phyloP scores from a whole-genome alignment of 2,113 vertebrate species.

The Edolisoma coerulescens region DNA sequence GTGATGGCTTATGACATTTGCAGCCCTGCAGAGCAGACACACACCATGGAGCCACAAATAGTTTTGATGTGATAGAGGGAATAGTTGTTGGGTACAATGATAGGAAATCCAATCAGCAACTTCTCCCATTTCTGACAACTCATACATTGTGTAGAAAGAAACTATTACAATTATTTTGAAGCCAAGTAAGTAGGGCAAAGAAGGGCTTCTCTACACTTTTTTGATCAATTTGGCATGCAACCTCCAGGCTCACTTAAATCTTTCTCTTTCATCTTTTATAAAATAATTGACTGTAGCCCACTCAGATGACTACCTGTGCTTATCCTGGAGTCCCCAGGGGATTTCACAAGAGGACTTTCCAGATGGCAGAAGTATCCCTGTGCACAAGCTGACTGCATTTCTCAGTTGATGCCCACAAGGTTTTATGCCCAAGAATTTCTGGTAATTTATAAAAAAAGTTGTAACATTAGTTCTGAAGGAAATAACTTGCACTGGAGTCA shows the following conservation, averaged over 20 bases:
- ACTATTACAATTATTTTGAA: conserved; percentile 11
- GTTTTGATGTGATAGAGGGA: conserved; percentile 45
- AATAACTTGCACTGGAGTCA: not conserved
- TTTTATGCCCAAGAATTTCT: not conserved
- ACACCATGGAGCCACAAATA: conserved; percentile 34
- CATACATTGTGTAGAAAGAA: conserved; percentile 5
- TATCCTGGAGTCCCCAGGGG: not conserved
- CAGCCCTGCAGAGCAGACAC: not conserved
- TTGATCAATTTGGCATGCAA: not conserved
- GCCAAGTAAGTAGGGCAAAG: conserved; percentile 35
- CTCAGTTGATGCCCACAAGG: not conserved
- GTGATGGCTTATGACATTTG: not conserved
- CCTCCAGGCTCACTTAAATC: conserved; percentile 68
- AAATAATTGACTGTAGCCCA: not conserved
- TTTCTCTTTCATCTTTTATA: not conserved
- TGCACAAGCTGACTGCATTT: not conserved
- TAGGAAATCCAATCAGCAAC: conserved; percentile 56
- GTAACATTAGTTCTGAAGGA: not conserved
- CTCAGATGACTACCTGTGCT: not conserved
- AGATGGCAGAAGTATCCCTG: not conserved
- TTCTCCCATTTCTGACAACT: conserved; percentile 35
- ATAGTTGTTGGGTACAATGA: conserved; percentile 19
- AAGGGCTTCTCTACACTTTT: not conserved
- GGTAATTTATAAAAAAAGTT: not conserved
- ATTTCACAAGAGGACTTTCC: not conserved